Base-by-base conservation (phyloP, 2,797 vertebrate species). In the Epinephelus malabaricus region DNA sequence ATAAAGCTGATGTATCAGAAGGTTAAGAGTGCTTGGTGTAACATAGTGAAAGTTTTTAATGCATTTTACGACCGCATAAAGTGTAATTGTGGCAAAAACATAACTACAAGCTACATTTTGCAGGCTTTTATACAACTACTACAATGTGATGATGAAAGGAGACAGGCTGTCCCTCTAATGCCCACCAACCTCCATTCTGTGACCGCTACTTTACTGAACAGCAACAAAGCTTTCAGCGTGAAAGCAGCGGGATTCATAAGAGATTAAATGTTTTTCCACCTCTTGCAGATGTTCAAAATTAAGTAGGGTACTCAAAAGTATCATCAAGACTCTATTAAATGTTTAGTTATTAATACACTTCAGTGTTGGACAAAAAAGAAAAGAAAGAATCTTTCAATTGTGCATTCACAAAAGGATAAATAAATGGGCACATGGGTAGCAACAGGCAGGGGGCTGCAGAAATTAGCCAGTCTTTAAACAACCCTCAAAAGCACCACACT, bases 401-500 rank as follows among this genome's bases (percentile, higher is more conserved):
- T 95, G 93, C 93, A 94, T 96, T 95, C 85, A 95, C 89, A 89
- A 79, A 69, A 71, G 72, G 77, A 82, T 54, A 78, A 81, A 68
- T 79, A 70, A 82, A 82, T 71, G 30, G 76, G 19, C 51, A 72
- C 65, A 64, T 27, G 50, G 75, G 60, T 46, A 65, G 78, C 56
- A 75, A 79, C 69, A 94, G 91, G 92, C 92, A 76, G 82, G 73
- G 92, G 89, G 63, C 66, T 79, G 75, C 78, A 93, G 94, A 96
- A 88, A 97, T 96, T 95, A 95, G 94, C 91, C 87, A 82, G 91
- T 94, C 94, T 96, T 97, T 94, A 93, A 96, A 95, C 94, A 93
- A 73, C 96, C 96, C 96, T 97, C 95, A 96, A 97, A 97, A 96
- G 96, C 96, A 95, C 89, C 95, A 92, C 81, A 96, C 96, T 96